Percentiles rank a stretch among this genome's conserved stretches.
Evolutionary conservation across 1,140 invertebrate species (phyloP).

Genomic region (Harpegnathos saltator): DNA sequence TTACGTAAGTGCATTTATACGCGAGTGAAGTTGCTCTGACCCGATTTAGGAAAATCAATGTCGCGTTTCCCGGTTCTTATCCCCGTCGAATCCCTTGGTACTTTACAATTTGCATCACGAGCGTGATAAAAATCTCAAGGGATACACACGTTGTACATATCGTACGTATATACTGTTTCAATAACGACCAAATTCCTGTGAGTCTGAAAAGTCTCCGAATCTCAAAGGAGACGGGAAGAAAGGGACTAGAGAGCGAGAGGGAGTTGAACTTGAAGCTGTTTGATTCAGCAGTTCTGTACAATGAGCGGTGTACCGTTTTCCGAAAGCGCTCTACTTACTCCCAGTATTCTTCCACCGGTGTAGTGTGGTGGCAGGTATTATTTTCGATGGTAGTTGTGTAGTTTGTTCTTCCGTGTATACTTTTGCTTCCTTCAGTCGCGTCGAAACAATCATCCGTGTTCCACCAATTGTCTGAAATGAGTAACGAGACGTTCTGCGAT

Average conservation of each 20-base stretch:
- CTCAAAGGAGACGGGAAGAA: neutral
- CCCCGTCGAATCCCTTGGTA: slow-evolving; percentile 11
- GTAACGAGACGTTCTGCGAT: neutral
- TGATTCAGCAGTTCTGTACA: neutral
- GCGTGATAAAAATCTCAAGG: neutral
- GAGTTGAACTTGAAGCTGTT: neutral
- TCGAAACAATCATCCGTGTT: slow-evolving; percentile 86
- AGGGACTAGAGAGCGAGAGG: no score
- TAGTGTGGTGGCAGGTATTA: slow-evolving; percentile 75
- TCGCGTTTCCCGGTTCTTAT: slow-evolving; percentile 34
- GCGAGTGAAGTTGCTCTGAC: slow-evolving; percentile 18
- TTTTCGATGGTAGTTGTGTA: slow-evolving; percentile 41
- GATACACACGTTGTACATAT: neutral
- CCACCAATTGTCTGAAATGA: slow-evolving; percentile 87
- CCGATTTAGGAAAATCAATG: slow-evolving; percentile 55
- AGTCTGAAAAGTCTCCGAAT: neutral
- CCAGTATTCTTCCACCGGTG: slow-evolving; percentile 89
- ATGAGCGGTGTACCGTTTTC: neutral
- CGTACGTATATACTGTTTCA: neutral
- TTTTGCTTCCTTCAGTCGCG: slow-evolving; percentile 51
- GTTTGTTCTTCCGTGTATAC: neutral
- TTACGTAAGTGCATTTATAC: slow-evolving; percentile 45
- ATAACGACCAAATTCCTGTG: slow-evolving; percentile 1
- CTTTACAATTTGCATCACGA: slow-evolving; percentile 10
- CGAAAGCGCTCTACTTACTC: slow-evolving; percentile 85